Evolutionary conservation across 2,797 vertebrate species (phyloP), one percentile per base, ranked within the genome.

Genomic region (Neosilurus mollespiculum): DNA sequence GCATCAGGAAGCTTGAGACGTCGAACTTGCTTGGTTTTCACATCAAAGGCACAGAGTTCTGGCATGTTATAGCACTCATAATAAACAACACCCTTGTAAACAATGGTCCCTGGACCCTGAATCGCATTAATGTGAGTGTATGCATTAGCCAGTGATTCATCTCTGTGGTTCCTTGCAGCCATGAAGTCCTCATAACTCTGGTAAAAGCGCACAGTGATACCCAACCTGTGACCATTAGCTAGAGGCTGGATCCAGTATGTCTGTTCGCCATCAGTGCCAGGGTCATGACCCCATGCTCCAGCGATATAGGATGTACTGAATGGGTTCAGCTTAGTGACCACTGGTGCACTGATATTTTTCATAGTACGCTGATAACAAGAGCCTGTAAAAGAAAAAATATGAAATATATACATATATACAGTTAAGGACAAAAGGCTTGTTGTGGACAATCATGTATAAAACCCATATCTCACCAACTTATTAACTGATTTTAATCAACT

Each of bases 251-350:
- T 84, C 94, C 94, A 95, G 88, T 92, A 93, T 6, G 24, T 85
- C 24, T 81, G 85, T 0, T 82, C 56, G 0, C 79, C 85, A 18
- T 81, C 71, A 1, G 2, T 22, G 62, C 86, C 58, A 5, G 90
- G 83, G 79, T 94, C 91, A 65, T 89, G 90, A 2, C 94, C 94
- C 94, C 94, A 95, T 0, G 93, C 92, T 5, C 94, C 94, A 3
- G 92, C 91, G 30, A 86, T 78, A 64, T 88, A 88, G 66, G 16
- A 87, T 49, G 89, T 91, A 61, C 91, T 88, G 0, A 84, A 65
- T 0, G 93, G 92, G 65, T 87, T 91, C 80, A 92, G 3, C 78
- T 92, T 94, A 2, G 92, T 90, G 0, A 83, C 62, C 11, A 92
- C 70, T 0, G 94, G 91, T 0, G 88, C 82, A 12, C 92, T 93